phyloP scores from a whole-genome alignment of 1,140 invertebrate genomes.

The Drosophila insularis region DNA sequence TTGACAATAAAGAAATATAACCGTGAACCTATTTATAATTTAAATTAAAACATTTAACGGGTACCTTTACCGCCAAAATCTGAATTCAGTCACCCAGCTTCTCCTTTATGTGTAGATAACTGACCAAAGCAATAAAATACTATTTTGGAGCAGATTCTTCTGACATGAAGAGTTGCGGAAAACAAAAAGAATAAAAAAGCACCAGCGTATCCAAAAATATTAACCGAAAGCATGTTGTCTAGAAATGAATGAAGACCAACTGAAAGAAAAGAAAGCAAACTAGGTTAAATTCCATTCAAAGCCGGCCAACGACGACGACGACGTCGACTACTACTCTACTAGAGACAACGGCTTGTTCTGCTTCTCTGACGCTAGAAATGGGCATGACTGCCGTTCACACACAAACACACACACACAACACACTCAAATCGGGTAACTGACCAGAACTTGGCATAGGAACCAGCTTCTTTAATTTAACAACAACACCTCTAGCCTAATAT shows the following conservation, averaged over 20 bases:
- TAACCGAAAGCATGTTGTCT: constrained; percentile 39
- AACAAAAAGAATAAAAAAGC: constrained; percentile 39
- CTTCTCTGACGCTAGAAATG: constrained; percentile 16
- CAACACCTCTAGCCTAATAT: constrained; percentile 55
- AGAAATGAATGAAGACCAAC: constrained; percentile 43
- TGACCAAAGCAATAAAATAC: constrained; percentile 66
- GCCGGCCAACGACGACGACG: constrained; percentile 39
- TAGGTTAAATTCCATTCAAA: constrained; percentile 77
- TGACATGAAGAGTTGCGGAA: constrained; percentile 42
- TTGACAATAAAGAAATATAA: neutral
- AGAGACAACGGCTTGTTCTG: constrained; percentile 40
- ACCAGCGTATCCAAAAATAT: constrained; percentile 40
- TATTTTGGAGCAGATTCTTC: constrained; percentile 41
- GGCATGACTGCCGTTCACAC: constrained; percentile 12
- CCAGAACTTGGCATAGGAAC: constrained; percentile 35
- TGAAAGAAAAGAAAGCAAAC: constrained; percentile 71
- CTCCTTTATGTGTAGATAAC: constrained; percentile 52
- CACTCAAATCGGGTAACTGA: neutral
- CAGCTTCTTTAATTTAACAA: constrained; percentile 32
- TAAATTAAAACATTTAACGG: neutral
- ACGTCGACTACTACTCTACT: constrained; percentile 3
- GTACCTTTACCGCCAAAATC: neutral
- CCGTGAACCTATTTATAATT: neutral
- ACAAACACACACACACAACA: neutral
- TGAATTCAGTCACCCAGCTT: neutral